Percentiles rank a stretch among this genome's conserved stretches.
phyloP scores from a whole-genome alignment of 1,140 invertebrate species.

The Belonocnema kinseyi region DNA sequence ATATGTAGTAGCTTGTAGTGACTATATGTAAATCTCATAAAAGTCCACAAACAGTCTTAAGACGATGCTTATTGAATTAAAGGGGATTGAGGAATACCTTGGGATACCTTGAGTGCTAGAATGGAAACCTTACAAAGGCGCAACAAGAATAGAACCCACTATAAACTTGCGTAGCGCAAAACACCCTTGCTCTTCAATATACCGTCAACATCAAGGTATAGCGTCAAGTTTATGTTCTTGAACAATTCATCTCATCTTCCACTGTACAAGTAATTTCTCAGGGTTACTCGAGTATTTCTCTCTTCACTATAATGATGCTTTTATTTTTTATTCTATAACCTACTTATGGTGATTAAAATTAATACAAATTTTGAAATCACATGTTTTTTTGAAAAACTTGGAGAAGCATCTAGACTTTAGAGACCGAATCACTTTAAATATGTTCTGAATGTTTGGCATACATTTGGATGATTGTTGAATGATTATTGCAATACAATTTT shows the following conservation, averaged over 20 bases:
- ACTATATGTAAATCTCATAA: slow-evolving; percentile 57
- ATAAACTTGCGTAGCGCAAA: slow-evolving; percentile 54
- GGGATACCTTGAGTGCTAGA: slow-evolving; percentile 64
- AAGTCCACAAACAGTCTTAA: slow-evolving; percentile 74
- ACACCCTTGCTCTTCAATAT: slow-evolving; percentile 48
- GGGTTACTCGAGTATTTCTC: background rate
- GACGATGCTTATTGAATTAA: slow-evolving; percentile 68
- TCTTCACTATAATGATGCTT: background rate
- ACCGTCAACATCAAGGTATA: slow-evolving; percentile 44
- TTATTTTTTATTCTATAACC: too few species aligned
- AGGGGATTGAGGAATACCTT: slow-evolving; percentile 72
- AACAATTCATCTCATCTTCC: background rate
- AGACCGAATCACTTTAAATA: too few species aligned
- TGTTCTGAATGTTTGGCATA: too few species aligned
- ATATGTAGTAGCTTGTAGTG: slow-evolving; percentile 61
- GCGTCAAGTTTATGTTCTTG: slow-evolving; percentile 46
- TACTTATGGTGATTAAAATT: too few species aligned
- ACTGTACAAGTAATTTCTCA: background rate
- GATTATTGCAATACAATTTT: too few species aligned
- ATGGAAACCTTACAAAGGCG: slow-evolving; percentile 55
- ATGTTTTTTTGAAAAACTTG: too few species aligned
- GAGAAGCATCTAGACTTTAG: too few species aligned
- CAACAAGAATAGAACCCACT: slow-evolving; percentile 60
- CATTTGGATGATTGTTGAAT: too few species aligned
- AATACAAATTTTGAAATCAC: too few species aligned